phyloP scores from a whole-genome alignment of 2,888 invertebrate species.

The Stenichneumon culpator region DNA sequence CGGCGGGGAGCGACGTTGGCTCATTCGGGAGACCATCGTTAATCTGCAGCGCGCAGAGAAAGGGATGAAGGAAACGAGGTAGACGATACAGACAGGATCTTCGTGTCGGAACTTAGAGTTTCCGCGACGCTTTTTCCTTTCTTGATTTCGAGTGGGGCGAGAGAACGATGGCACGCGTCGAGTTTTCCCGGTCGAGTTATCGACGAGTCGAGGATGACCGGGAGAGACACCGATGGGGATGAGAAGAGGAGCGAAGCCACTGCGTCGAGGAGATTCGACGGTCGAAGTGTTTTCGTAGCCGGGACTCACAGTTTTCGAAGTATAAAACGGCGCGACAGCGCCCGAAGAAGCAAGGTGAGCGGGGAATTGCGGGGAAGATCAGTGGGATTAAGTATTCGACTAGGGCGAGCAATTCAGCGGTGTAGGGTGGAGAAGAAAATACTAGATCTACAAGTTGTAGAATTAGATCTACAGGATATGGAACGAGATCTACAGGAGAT shows the following conservation, averaged over 20 bases:
- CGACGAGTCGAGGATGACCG: conserved; percentile 22
- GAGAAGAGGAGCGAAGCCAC: conserved; percentile 2
- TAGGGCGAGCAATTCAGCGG: too few species aligned
- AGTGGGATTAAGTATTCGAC: too few species aligned
- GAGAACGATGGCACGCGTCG: conserved; percentile 19
- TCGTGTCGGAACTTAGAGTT: conserved; percentile 24
- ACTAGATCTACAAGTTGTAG: too few species aligned
- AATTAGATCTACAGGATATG: too few species aligned
- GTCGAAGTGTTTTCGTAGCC: conserved; percentile 40
- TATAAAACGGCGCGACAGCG: conserved; percentile 3
- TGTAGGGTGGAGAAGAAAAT: too few species aligned
- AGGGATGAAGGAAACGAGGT: not conserved
- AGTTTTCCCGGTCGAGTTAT: conserved; percentile 45
- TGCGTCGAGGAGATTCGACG: not conserved
- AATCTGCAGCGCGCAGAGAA: not conserved
- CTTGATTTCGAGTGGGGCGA: not conserved
- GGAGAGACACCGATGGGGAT: not conserved
- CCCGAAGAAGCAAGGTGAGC: not conserved
- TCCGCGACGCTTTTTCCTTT: not conserved
- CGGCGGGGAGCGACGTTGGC: not conserved
- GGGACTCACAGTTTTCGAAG: not conserved
- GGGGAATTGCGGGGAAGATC: too few species aligned
- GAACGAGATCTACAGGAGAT: too few species aligned
- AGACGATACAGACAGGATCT: conserved; percentile 12
- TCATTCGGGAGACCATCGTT: conserved; percentile 27